phyloP scores from a whole-genome alignment of 2,888 invertebrate species.

The Oxytorus armatus region DNA sequence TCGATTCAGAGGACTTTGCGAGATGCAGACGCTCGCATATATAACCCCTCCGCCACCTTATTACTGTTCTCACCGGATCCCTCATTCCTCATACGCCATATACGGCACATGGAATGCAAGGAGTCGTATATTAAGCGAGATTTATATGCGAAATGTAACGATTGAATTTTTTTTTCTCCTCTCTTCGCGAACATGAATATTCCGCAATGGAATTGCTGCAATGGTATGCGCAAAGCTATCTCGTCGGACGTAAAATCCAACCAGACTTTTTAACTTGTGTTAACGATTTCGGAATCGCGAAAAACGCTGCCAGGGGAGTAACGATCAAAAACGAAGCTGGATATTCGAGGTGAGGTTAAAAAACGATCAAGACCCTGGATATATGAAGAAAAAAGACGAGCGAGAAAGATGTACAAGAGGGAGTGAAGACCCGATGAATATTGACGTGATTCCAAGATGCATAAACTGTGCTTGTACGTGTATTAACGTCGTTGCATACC shows the following conservation, averaged over 20 bases:
- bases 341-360: not conserved
- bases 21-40: constrained; percentile 55
- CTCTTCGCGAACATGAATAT: not conserved
- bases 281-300: constrained; percentile 45
- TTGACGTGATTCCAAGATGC: not conserved
- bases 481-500: not conserved
- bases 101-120: constrained; percentile 5
- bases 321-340: constrained; percentile 26
- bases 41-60: constrained; percentile 24
- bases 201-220: constrained; percentile 23
- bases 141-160: constrained; percentile 54
- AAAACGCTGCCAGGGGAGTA: constrained; percentile 2
- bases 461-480: not conserved
- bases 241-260: not conserved
- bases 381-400: not conserved
- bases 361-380: not conserved
- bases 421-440: constrained; percentile 9
- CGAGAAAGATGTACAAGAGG: not conserved
- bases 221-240: constrained; percentile 13
- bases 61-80: constrained; percentile 19
- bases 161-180: constrained; percentile 30
- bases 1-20: constrained; percentile 60
- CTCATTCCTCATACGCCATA: not conserved
- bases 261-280: constrained; percentile 43
- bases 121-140: constrained; percentile 37